These are phyloP conservation scores for Lepidostoma basale DNA, from an alignment of 1,140 invertebrate species.

Conservation along the genomic window DNA sequence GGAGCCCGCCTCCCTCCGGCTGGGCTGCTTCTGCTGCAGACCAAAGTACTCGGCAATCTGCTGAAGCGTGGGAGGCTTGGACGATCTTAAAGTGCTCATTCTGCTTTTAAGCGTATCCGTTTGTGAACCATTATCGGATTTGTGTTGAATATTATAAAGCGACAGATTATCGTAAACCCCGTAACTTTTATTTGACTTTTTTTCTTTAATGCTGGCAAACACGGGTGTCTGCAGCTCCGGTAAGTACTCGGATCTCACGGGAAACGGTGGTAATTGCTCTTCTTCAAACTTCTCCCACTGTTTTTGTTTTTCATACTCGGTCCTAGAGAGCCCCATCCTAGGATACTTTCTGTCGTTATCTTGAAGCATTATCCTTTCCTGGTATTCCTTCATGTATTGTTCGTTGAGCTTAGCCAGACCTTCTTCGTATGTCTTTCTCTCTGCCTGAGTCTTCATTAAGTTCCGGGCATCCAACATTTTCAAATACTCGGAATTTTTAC, in stretches of 20 bases:
- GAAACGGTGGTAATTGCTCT: constrained; percentile 41
- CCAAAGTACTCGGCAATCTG: constrained; percentile 57
- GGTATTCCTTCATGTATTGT: constrained; percentile 37
- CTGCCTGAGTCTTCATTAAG: constrained; percentile 10
- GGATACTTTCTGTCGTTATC: constrained; percentile 34
- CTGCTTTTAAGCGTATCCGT: constrained; percentile 38
- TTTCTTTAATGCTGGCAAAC: constrained; percentile 56
- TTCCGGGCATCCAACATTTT: constrained; percentile 41
- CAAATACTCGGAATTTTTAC: constrained; percentile 41
- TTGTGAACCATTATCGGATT: constrained; percentile 34
- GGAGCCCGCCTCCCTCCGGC: constrained; percentile 41
- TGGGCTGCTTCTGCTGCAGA: constrained; percentile 41
- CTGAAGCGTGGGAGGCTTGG: constrained; percentile 53
- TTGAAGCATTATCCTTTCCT: constrained; percentile 10
- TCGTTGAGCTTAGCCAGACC: constrained; percentile 26
- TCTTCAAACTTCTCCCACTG: constrained; percentile 44
- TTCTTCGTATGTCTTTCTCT: constrained; percentile 34
- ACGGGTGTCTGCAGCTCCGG: constrained; percentile 57
- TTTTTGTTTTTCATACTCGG: constrained; percentile 37
- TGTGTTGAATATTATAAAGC: constrained; percentile 30
- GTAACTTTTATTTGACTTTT: constrained; percentile 29
- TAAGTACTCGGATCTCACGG: constrained; percentile 55
- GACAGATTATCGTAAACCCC: constrained; percentile 41
- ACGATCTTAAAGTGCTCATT: constrained; percentile 37
- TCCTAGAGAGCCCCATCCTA: constrained; percentile 21